Conservation (phyloP, 2,113 vertebrate species). For the Melanostigma gelatinosum region DNA sequence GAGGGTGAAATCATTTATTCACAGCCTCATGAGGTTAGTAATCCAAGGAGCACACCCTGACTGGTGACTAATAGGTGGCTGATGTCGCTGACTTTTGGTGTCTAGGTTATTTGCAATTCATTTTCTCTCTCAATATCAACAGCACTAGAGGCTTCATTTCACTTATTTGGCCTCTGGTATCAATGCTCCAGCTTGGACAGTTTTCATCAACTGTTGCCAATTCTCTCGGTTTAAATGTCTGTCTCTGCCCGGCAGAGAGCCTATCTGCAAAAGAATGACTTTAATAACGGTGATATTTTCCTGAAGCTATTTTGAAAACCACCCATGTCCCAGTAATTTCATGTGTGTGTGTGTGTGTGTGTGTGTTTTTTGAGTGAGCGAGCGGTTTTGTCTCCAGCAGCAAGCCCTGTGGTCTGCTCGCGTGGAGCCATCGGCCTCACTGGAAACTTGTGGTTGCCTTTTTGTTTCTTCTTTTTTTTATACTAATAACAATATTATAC, state of each 20-base stretch:
- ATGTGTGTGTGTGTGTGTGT: conserved; percentile 21
- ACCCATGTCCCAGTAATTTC: conserved; percentile 55
- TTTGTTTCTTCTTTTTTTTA: conserved; percentile 5
- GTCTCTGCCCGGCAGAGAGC: conserved; percentile 29
- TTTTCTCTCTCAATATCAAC: conserved; percentile 31
- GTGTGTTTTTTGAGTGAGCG: neutral
- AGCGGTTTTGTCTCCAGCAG: conserved; percentile 47
- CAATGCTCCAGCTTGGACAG: neutral
- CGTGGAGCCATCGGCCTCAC: conserved; percentile 62
- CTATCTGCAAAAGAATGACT: conserved; percentile 42
- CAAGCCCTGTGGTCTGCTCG: conserved; percentile 68
- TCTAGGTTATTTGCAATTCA: conserved; percentile 27
- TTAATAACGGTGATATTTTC: conserved; percentile 45
- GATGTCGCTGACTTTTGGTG: conserved; percentile 44
- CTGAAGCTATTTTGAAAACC: conserved; percentile 58
- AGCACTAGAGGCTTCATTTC: conserved; percentile 6
- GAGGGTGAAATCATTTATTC: conserved; percentile 68
- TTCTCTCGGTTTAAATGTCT: conserved; percentile 20
- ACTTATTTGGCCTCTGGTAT: conserved; percentile 17
- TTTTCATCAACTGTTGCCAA: conserved; percentile 21
- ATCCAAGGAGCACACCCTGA: conserved; percentile 62
- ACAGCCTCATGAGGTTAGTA: conserved; percentile 58
- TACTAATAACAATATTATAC: conserved; percentile 52
- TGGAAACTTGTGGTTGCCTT: conserved; percentile 68
- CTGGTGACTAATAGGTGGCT: conserved; percentile 69